phyloP scores from a whole-genome alignment of 92 coral and sea anemone genomes.

The Epizoanthus rinbou region DNA sequence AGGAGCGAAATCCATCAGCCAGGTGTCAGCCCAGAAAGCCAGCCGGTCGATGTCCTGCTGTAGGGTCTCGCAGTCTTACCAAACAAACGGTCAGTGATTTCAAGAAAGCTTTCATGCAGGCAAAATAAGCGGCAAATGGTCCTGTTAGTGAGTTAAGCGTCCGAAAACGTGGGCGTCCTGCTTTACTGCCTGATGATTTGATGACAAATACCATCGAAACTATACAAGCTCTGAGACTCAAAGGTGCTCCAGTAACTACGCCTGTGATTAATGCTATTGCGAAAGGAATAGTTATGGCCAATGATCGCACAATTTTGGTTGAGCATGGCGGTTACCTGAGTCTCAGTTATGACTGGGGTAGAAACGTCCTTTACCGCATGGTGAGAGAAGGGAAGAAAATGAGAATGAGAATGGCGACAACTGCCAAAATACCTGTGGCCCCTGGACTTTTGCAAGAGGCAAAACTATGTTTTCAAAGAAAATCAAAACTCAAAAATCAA shows the following conservation, averaged over 20 bases:
- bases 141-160: conserved; percentile 38
- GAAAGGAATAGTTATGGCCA: conserved; percentile 37
- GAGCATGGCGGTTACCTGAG: conserved; percentile 54
- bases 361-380: conserved; percentile 50
- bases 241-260: conserved; percentile 49
- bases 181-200: conserved; percentile 42
- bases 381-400: conserved; percentile 49
- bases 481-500: too few species aligned
- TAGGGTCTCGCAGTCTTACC: too few species aligned
- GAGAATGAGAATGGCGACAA: not conserved
- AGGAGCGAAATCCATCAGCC: too few species aligned
- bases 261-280: conserved; percentile 47
- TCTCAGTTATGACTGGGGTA: conserved; percentile 47
- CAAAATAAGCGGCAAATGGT: conserved; percentile 17
- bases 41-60: too few species aligned
- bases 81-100: conserved; percentile 41
- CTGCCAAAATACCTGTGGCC: too few species aligned
- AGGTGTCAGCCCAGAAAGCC: too few species aligned
- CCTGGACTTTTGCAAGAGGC: too few species aligned
- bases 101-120: too few species aligned
- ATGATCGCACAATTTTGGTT: conserved; percentile 46
- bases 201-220: conserved; percentile 50
- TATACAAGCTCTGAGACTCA: conserved; percentile 39
- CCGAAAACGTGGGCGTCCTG: conserved; percentile 51
- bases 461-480: too few species aligned